Percentiles rank a stretch among this genome's conserved stretches.
phyloP scores from a whole-genome alignment of 2,888 invertebrate genomes.

The Lasioglossum villosulum region DNA sequence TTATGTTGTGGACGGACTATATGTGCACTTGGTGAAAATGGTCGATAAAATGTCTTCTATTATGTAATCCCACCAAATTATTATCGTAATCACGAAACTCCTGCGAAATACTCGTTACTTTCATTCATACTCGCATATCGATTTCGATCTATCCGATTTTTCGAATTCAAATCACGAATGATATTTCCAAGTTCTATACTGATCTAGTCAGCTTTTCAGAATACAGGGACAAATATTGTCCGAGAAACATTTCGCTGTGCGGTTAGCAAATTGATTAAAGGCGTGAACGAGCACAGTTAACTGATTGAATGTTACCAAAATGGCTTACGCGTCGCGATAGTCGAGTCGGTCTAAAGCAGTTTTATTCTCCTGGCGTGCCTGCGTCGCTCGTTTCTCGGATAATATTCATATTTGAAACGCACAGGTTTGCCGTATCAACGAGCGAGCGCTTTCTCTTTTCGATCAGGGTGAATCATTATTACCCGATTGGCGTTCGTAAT shows the following conservation, averaged over 20 bases:
- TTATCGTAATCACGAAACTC: neutral
- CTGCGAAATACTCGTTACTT: neutral
- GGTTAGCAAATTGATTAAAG: neutral
- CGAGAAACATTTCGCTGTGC: neutral
- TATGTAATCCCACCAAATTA: conserved; percentile 24
- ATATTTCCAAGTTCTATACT: neutral
- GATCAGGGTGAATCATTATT: conserved; percentile 6
- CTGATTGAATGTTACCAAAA: conserved; percentile 7
- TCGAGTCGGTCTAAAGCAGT: conserved; percentile 8
- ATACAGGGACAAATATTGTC: neutral
- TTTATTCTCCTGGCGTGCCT: neutral
- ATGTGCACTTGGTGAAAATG: neutral
- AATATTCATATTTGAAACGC: conserved; percentile 3
- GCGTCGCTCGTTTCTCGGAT: neutral
- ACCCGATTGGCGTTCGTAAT: neutral
- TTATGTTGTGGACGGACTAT: neutral
- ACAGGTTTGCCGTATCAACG: neutral
- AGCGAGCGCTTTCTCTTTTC: conserved; percentile 38
- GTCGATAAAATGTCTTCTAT: conserved; percentile 9
- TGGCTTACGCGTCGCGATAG: conserved; percentile 5
- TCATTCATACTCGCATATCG: neutral
- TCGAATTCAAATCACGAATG: neutral
- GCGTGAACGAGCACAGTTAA: neutral
- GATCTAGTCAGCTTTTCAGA: neutral
- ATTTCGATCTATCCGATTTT: neutral